Evolutionary conservation across 2,113 vertebrate species (phyloP).

Genomic region (Apteryx owenii): DNA sequence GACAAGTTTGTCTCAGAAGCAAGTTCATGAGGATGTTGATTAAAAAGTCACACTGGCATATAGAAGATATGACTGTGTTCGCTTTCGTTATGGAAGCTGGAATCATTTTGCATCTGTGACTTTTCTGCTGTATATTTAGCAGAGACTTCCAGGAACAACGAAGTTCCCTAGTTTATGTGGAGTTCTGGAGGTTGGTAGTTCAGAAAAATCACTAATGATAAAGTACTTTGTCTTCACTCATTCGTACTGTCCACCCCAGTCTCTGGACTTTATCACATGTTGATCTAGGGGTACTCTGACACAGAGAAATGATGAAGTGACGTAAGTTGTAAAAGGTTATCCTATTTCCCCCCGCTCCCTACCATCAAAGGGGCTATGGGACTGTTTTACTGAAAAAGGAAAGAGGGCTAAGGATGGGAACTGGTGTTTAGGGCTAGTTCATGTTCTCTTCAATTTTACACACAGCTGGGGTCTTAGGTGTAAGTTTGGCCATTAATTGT

Average conservation of each 20-base stretch:
- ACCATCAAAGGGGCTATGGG: not conserved
- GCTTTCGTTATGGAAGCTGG: not conserved
- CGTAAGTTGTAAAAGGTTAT: not conserved
- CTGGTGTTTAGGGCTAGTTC: not conserved
- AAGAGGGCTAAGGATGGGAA: not conserved
- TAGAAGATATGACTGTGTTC: not conserved
- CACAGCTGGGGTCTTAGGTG: accelerated
- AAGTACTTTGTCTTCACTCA: not conserved
- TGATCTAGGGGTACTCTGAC: not conserved
- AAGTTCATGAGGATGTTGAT: not conserved
- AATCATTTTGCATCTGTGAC: not conserved
- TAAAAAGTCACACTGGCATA: accelerated
- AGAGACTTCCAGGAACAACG: not conserved
- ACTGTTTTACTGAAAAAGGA: not conserved
- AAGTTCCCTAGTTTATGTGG: not conserved
- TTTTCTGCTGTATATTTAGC: not conserved
- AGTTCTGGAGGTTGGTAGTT: not conserved
- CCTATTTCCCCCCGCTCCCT: accelerated
- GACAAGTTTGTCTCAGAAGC: accelerated
- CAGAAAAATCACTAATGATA: not conserved
- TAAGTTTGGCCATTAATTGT: not conserved
- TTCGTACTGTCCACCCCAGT: not conserved
- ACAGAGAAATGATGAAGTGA: not conserved
- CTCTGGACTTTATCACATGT: accelerated
- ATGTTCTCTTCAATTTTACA: not conserved